phyloP scores from a whole-genome alignment of 2,888 invertebrate species.

The Limnephilus marmoratus region DNA sequence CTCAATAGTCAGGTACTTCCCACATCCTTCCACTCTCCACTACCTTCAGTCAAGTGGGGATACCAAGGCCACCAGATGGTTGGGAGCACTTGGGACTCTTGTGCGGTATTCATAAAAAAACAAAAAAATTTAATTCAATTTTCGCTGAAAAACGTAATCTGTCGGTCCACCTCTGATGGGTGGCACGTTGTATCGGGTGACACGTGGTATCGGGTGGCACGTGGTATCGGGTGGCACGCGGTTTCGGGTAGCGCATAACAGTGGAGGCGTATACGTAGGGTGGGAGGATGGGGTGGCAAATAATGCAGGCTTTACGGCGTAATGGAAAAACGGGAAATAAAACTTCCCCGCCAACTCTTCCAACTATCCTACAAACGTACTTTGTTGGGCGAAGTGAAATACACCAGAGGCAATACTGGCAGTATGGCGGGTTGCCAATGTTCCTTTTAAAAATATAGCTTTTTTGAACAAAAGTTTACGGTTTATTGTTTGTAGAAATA shows the following conservation, averaged over 20 bases:
- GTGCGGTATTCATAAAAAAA: too few species aligned
- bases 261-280: background rate
- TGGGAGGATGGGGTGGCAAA: background rate
- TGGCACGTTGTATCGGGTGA: background rate
- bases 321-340: constrained; percentile 35
- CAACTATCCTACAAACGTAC: background rate
- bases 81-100: too few species aligned
- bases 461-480: background rate
- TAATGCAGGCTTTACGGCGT: constrained; percentile 36
- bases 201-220: background rate
- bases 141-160: background rate
- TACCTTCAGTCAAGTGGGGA: too few species aligned
- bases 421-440: background rate
- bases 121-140: background rate
- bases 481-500: background rate
- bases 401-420: constrained; percentile 4
- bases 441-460: background rate
- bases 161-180: background rate
- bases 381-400: background rate
- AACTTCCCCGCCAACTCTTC: background rate
- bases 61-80: too few species aligned
- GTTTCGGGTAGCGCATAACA: background rate
- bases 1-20: too few species aligned
- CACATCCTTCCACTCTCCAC: too few species aligned
- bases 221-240: background rate